Conservation (phyloP, 64 coral and sea anemone genomes). For the Trachythela sp. region DNA sequence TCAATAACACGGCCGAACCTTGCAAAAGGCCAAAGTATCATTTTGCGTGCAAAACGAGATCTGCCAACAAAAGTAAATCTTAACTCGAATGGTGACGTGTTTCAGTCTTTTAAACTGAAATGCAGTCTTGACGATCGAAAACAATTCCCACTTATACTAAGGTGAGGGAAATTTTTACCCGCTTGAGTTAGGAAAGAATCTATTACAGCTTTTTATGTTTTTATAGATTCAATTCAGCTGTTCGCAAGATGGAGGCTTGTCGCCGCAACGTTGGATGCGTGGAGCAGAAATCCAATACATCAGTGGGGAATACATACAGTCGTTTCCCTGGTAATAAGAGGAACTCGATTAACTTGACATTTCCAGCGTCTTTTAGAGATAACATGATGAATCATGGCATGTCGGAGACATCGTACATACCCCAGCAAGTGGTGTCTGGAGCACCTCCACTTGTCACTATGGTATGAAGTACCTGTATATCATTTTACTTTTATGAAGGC, state of each 20-base stretch:
- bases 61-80: too few species aligned
- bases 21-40: too few species aligned
- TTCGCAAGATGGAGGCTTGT: slow-evolving; percentile 95
- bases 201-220: too few species aligned
- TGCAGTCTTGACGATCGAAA: too few species aligned
- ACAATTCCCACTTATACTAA: too few species aligned
- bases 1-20: too few species aligned
- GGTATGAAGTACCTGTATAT: background rate
- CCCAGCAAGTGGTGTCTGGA: background rate
- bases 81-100: too few species aligned
- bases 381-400: background rate
- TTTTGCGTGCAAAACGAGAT: too few species aligned
- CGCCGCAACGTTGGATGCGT: slow-evolving; percentile 57
- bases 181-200: too few species aligned
- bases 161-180: too few species aligned
- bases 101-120: too few species aligned
- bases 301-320: background rate
- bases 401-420: background rate
- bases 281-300: background rate
- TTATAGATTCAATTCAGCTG: slow-evolving; percentile 73
- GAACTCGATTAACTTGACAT: background rate
- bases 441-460: background rate
- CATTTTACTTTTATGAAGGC: too few species aligned
- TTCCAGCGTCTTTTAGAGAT: background rate
- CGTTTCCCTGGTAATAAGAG: background rate